Evolutionary conservation across 2,113 vertebrate genomes (phyloP).

Genomic region (Galbula dea): DNA sequence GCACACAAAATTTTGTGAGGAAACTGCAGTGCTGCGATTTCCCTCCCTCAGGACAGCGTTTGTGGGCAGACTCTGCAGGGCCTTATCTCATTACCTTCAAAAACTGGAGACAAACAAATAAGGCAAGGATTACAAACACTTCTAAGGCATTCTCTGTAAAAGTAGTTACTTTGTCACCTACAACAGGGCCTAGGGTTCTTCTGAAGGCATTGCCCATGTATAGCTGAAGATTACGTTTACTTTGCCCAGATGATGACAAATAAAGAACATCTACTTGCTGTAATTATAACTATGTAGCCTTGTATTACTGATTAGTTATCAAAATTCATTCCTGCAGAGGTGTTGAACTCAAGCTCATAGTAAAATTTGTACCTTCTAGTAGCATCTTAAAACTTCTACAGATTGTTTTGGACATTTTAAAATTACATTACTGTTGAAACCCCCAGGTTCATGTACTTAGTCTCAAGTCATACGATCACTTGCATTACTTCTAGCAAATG

Average conservation of each 20-base stretch:
- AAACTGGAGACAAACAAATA: background rate
- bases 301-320: background rate
- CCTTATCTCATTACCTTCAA: background rate
- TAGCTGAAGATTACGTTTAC: background rate
- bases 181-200: background rate
- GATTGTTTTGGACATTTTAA: background rate
- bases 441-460: accelerated
- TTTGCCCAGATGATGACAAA: background rate
- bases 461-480: background rate
- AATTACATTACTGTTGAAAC: background rate
- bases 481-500: background rate
- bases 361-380: background rate
- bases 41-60: background rate
- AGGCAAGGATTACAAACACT: background rate
- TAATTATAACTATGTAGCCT: background rate
- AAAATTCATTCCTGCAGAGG: background rate
- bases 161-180: background rate
- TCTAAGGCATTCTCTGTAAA: background rate
- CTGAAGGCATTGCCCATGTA: background rate
- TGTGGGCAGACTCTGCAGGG: background rate
- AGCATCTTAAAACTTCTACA: background rate
- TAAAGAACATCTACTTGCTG: background rate
- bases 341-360: background rate
- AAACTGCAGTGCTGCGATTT: background rate
- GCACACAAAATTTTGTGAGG: background rate